Conservation (phyloP, 2,888 invertebrate species). For the Synergus umbraculus region DNA sequence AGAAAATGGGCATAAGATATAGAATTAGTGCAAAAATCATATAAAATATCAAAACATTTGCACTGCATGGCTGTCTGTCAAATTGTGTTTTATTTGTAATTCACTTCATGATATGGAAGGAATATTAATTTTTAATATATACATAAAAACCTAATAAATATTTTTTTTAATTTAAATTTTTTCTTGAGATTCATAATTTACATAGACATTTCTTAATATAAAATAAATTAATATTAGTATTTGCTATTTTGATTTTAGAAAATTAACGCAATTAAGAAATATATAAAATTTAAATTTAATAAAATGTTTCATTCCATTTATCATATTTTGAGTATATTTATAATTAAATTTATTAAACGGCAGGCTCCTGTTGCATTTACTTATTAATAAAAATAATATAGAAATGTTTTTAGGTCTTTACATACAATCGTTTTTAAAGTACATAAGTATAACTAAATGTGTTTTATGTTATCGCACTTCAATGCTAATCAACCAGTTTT, state of each 20-base stretch:
- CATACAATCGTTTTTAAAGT: not conserved
- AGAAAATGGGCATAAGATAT: not conserved
- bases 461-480: not conserved
- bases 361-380: no score
- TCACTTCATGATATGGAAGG: not conserved
- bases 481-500: not conserved
- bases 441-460: not conserved
- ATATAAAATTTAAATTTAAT: no score
- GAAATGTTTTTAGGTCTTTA: not conserved
- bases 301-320: no score
- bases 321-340: no score
- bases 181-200: no score
- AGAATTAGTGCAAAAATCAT: not conserved
- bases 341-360: no score
- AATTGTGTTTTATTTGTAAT: not conserved
- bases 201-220: no score
- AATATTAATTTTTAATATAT: not conserved
- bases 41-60: conserved; percentile 32
- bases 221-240: no score
- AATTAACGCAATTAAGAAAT: no score
- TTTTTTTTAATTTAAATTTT: no score
- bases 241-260: no score
- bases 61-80: not conserved
- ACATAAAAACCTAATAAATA: no score
- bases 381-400: not conserved